Base-by-base conservation (phyloP, 2,797 vertebrate genomes). In the Gymnoscopelus braueri region DNA sequence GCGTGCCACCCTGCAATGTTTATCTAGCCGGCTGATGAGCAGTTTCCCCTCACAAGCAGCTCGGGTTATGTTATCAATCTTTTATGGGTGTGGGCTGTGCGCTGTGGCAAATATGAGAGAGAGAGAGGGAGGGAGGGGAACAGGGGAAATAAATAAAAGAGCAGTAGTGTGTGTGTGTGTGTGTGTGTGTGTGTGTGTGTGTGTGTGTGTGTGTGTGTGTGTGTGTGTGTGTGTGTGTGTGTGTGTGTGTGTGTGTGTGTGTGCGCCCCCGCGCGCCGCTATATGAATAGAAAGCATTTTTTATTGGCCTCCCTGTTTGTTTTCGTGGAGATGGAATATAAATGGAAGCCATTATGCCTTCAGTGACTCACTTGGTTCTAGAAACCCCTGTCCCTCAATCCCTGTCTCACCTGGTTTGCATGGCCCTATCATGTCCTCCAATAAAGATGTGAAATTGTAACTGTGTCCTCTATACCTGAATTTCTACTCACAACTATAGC, bases 131-230 rank as follows among this genome's bases (percentile, higher is more conserved):
- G 39, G 39, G 39, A 15, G 44, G 2, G 2, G 63, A 15, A 49
- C n/a, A 74, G 58, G 65, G 81, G 14, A 56, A 67, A 85, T 90
- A 63, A 90, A 91, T 90, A 87, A 91, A 84, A 84, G 0, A 87
- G 77, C 67, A 79, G 71, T 10, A 44, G 39, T 44, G 39, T 1
- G 26, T 29, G 26, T 29, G 26, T 29, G 26, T 29, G 26, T 29
- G 26, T 29, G 26, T 29, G 26, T 29, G 26, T 29, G 26, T 29
- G 26, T 29, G 26, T 29, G 26, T 29, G 26, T 29, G 26, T 29
- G 26, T 29, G 26, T 39, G 35, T 5, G 35, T 39, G 5, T 39
- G 35, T 44, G 39, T 44, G 39, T 8, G 39, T 44, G 39, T 3
- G 5, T 10, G 39, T 8, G 39, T 44, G 39, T 44, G 39, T 7